Evolutionary conservation across 2,888 invertebrate genomes (phyloP), one percentile per base, ranked within the genome.

Genomic region (Amiota minor): DNA sequence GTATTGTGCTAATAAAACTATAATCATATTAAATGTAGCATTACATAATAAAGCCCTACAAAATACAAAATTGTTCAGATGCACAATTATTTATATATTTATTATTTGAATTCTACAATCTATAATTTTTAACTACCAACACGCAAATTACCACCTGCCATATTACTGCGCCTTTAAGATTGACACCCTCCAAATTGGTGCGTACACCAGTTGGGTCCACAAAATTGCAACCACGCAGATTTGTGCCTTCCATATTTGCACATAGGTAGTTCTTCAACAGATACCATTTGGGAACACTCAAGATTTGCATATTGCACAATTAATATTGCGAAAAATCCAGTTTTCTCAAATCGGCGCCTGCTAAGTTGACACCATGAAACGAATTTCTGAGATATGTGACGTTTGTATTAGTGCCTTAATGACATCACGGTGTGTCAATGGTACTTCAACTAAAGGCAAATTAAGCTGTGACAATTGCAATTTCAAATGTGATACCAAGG

Each of bases 331-430:
- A n/a, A 78, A 98, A 92, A 90, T 98, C 98, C 77, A 98, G 90
- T 85, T 95, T 94, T 72, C 96, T 96, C 49, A 98, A 91, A 90
- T 98, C 97, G 0, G 97, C 96, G 2, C 96, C 96, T 10, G 94
- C 92, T 70, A 98, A 92, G 90, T 98, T 97, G 0, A 98, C 95
- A 6, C 98, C 98, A 91, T 98, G 97, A 89, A 98, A 78, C 98
- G 91, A 12, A 98, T 91, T 86, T 97, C 96, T 0, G 95, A 92
- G 55, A 92, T 92, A 23, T 93, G 93, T 0, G 96, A 92, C 0
- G 97, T 97, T 74, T 93, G 93, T 80, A 98, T 95, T 20, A 98
- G 92, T 1, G 96, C 94, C 81, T 95, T 93, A 10, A 98, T 93
- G 49, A 98, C 96, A 89, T 98, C 97, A 88, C 95, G 92, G 67